These are phyloP conservation scores for Borostomias antarcticus DNA, from an alignment of 2,797 vertebrate species.

Conservation along the genomic window DNA sequence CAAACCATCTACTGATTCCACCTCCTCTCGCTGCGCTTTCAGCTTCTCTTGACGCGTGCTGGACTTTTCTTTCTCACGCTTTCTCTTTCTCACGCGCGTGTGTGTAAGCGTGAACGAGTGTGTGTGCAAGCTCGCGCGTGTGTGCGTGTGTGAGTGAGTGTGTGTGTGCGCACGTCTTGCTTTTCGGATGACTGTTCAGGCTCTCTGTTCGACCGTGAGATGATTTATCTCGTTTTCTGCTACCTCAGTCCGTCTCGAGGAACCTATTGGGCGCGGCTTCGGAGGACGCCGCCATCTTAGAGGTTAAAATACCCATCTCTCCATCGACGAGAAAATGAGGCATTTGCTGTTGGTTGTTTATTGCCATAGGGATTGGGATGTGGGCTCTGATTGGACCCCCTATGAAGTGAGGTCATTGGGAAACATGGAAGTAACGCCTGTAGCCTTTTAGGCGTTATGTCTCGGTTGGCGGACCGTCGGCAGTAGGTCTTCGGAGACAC, in stretches of 20 bases:
- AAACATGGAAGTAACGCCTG: not conserved
- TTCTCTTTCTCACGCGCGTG: not conserved
- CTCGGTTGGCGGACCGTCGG: not conserved
- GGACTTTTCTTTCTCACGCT: not conserved
- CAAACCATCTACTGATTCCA: no score
- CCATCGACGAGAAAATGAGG: not conserved
- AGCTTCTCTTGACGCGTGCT: not conserved
- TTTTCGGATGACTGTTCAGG: slow-evolving; percentile 28
- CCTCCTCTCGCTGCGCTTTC: not conserved
- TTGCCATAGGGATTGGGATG: not conserved
- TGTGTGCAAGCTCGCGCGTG: not conserved
- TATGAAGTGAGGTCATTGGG: not conserved
- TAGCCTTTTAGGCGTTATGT: no score
- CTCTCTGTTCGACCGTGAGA: slow-evolving; percentile 34
- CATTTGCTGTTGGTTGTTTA: not conserved
- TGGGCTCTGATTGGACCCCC: not conserved
- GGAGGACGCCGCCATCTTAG: not conserved
- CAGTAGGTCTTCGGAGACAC: slow-evolving; percentile 2
- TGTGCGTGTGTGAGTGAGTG: not conserved
- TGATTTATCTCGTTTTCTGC: slow-evolving; percentile 39
- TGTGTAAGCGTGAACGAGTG: not conserved
- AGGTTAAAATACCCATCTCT: not conserved
- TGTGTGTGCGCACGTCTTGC: not conserved
- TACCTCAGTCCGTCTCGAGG: slow-evolving; percentile 54
- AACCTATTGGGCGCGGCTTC: slow-evolving; percentile 10